These are phyloP conservation scores for Furcifer pardalis DNA, from an alignment of 2,797 vertebrate genomes.

Conservation along the genomic window DNA sequence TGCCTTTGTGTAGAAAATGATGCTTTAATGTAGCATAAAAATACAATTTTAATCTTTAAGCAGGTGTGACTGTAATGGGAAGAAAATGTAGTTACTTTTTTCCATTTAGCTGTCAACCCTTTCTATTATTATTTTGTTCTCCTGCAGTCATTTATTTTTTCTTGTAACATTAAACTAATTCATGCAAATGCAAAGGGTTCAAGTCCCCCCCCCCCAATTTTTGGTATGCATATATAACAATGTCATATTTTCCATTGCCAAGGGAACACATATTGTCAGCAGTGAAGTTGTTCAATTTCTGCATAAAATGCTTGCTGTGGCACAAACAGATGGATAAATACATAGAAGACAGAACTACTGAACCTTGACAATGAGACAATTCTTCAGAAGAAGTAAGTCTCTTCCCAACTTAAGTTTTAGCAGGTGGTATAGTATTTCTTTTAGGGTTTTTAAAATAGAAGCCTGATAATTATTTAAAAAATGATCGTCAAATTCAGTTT, in stretches of 20 bases:
- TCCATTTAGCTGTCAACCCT: conserved; percentile 48
- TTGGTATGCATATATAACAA: conserved; percentile 43
- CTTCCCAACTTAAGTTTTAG: conserved; percentile 12
- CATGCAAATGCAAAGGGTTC: conserved; percentile 41
- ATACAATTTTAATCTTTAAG: conserved; percentile 73
- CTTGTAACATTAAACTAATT: conserved; percentile 48
- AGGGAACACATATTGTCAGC: conserved; percentile 15
- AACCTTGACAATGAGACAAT: neutral
- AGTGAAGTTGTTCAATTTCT: conserved; percentile 49
- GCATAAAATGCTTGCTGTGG: conserved; percentile 37
- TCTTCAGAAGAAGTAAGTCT: conserved; percentile 17
- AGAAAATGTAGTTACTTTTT: conserved; percentile 51
- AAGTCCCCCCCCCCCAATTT: conserved; percentile 5
- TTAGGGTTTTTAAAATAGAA: neutral
- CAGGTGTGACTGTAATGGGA: conserved; percentile 71
- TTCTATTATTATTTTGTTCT: conserved; percentile 64
- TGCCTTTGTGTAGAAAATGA: conserved; percentile 64
- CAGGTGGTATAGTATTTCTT: neutral
- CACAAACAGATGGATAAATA: conserved; percentile 54
- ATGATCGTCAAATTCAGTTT: too few species aligned
- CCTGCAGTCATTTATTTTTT: conserved; percentile 53
- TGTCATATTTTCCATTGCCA: conserved; percentile 48
- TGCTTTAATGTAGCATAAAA: conserved; percentile 75
- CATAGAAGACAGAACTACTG: conserved; percentile 28
- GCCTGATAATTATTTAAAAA: neutral